Conservation (phyloP, 2,113 vertebrate species). For the Catagonus wagneri region DNA sequence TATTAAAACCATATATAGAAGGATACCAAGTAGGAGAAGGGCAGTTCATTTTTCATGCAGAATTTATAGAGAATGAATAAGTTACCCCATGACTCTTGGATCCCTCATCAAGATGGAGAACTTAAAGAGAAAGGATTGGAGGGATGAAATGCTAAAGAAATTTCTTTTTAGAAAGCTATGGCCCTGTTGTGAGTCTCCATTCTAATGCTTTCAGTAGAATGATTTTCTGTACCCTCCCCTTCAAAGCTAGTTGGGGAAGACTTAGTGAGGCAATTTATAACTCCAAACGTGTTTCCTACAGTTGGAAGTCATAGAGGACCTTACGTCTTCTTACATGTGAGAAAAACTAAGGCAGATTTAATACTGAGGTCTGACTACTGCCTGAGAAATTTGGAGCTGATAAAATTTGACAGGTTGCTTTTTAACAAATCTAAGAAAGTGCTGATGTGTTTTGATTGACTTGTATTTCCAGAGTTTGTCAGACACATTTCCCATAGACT, state of each 20-base stretch:
- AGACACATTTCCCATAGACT: background rate
- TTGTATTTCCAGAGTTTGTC: background rate
- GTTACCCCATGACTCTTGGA: background rate
- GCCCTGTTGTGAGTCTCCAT: background rate
- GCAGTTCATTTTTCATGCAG: background rate
- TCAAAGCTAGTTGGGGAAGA: background rate
- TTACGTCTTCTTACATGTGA: background rate
- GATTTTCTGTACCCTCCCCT: background rate
- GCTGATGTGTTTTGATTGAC: background rate
- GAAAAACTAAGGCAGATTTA: background rate
- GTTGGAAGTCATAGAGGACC: background rate
- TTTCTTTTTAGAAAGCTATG: background rate
- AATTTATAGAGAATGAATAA: slow-evolving; percentile 8
- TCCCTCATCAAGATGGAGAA: background rate
- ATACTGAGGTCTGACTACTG: background rate
- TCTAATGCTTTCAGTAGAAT: background rate
- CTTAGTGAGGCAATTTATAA: background rate
- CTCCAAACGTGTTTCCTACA: background rate
- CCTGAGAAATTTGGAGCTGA: background rate
- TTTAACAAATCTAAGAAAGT: background rate
- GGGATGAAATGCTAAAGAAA: background rate
- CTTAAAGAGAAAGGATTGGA: background rate
- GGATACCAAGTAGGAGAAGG: background rate
- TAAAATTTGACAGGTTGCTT: background rate
- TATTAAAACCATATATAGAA: background rate